phyloP scores from a whole-genome alignment of 1,140 invertebrate genomes.

The Drosophila elegans region DNA sequence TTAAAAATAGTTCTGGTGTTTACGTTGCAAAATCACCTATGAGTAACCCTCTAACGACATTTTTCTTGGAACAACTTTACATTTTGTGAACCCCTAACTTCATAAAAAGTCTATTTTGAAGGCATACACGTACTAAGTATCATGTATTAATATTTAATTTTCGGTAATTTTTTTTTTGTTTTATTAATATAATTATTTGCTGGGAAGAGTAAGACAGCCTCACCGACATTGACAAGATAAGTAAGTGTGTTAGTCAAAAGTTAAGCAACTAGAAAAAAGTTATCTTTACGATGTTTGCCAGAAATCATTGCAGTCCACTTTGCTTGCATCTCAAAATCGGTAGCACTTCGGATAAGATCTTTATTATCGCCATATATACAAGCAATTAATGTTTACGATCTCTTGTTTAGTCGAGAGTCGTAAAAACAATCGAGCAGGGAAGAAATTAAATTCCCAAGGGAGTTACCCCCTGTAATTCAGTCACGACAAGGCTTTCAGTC shows the following conservation, averaged over 20 bases:
- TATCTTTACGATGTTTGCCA: constrained; percentile 28
- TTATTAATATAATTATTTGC: neutral
- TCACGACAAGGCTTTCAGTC: constrained; percentile 22
- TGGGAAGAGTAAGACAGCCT: neutral
- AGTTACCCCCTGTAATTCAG: neutral
- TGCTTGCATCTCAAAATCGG: constrained; percentile 4
- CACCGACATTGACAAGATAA: neutral
- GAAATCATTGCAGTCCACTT: constrained; percentile 16
- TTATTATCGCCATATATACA: constrained; percentile 14
- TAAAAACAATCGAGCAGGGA: constrained; percentile 12
- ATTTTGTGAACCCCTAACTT: too few relatives aligned
- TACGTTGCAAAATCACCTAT: neutral
- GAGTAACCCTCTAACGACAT: neutral
- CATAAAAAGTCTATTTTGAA: too few relatives aligned
- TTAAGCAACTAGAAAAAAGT: neutral
- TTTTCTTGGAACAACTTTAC: too few relatives aligned
- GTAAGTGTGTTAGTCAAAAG: neutral
- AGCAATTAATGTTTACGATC: constrained; percentile 19
- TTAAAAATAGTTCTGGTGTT: neutral
- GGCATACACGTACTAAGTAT: too few relatives aligned
- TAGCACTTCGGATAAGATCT: constrained; percentile 21
- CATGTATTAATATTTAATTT: too few relatives aligned
- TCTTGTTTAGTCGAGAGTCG: constrained; percentile 7
- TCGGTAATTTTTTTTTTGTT: too few relatives aligned
- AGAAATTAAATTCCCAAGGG: constrained; percentile 27